Base-by-base conservation (phyloP, 2,888 invertebrate species). In the Andrena bucephala region DNA sequence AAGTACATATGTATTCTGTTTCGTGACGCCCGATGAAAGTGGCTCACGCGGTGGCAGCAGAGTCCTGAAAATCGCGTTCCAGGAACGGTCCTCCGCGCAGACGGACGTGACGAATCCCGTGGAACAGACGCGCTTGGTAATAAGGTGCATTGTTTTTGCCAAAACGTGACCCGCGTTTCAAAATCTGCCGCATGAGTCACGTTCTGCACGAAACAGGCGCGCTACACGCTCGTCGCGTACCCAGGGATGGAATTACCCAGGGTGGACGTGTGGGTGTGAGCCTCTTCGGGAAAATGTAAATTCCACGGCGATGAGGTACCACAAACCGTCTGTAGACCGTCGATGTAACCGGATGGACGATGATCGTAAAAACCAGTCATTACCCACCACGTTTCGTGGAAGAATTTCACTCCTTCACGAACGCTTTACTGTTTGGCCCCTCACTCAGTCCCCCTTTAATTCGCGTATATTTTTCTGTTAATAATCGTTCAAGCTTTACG, bases 121-220 rank as follows among this genome's bases (percentile, higher is more conserved):
- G 66, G 69, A 48, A 33, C 20, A 72, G 67, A 66, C 68, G 63
- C 81, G 70, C 81, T 87, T 78, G 83, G 81, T 83, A 87, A 88
- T 87, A 90, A 87, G 86, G 83, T 65, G 74, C 84, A 89, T 89
- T 89, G 89, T 89, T 90, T 88, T 89, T 89, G 89, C 89, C 90
- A 90, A 90, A 89, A 90, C 82, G 84, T 83, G 88, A 86, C 79
- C 57, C 85, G 86, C 77, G 83, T 91, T 90, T 90, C 89, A 87
- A 89, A 90, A 89, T 84, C 81, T 87, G 60, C 68, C 63, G 80
- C 76, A 42, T 87, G 90, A 90, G 81, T 89, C 90, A 89, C 65
- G 52, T 77, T 67, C 50, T 57, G 74, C 79, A 71, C 80, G 76
- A 81, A 80, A 80, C 80, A 72, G 81, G 77, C 82, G 65, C 73